Conservation (phyloP, 2,797 vertebrate species). For the Anabacerthia variegaticeps region DNA sequence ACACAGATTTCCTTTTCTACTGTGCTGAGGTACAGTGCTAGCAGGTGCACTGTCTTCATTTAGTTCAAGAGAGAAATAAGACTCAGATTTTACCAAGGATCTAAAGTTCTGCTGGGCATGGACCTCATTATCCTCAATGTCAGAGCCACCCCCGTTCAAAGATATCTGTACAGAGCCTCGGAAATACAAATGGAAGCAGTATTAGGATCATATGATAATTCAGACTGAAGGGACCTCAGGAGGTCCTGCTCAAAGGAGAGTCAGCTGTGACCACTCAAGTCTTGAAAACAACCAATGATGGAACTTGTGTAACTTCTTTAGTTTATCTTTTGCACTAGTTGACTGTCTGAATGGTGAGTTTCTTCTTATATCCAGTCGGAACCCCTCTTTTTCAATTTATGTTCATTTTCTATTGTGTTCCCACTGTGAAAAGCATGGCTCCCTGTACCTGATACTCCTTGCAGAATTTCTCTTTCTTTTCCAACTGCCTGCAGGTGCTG, state of each 20-base stretch:
- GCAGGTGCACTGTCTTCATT: background rate
- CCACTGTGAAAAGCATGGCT: background rate
- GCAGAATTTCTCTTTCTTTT: background rate
- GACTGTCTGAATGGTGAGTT: background rate
- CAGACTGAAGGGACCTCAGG: background rate
- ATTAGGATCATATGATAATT: background rate
- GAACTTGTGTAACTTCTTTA: background rate
- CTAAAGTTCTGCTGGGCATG: background rate
- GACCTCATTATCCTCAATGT: background rate
- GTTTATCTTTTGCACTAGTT: background rate
- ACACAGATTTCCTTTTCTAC: background rate
- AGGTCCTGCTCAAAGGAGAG: background rate
- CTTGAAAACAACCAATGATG: background rate
- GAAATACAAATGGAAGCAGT: background rate
- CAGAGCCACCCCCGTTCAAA: background rate
- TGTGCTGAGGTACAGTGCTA: background rate
- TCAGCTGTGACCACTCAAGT: background rate
- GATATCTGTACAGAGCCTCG: background rate
- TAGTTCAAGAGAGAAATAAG: background rate
- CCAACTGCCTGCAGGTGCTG: background rate
- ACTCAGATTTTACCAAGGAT: background rate
- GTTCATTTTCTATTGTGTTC: background rate
- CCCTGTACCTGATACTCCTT: background rate
- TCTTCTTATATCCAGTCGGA: background rate
- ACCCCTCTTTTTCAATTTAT: background rate